Conservation (phyloP, 2,113 vertebrate genomes). For the Urocolius indicus region DNA sequence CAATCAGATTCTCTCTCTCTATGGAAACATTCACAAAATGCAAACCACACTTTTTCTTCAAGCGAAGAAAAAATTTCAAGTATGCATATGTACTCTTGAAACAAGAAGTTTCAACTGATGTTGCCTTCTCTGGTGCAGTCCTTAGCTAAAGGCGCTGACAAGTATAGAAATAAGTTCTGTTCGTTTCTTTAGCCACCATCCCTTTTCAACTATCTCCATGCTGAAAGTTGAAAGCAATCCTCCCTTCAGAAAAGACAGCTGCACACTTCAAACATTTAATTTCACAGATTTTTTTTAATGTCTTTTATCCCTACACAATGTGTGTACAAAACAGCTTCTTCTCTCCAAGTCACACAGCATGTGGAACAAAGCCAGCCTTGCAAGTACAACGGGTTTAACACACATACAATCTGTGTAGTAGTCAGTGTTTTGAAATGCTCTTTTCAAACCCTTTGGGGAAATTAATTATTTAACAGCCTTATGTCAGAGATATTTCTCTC, state of each 20-base stretch:
- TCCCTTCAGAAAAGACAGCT: neutral
- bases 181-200: neutral
- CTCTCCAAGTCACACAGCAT: neutral
- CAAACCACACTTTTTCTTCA: neutral
- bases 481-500: constrained; percentile 14
- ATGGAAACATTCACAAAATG: neutral
- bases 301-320: neutral
- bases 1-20: neutral
- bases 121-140: neutral
- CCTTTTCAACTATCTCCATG: neutral
- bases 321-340: constrained; percentile 12
- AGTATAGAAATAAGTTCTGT: neutral
- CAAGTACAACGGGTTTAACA: neutral
- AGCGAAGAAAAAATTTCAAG: neutral
- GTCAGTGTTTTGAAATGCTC: constrained; percentile 16
- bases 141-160: neutral
- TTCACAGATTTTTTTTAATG: neutral
- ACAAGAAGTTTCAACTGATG: neutral
- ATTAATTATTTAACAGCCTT: constrained; percentile 55
- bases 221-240: neutral
- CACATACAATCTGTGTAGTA: neutral
- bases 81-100: neutral
- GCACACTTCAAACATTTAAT: constrained; percentile 1
- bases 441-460: constrained; percentile 22
- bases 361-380: constrained; percentile 35